Base-by-base conservation (phyloP, 2,888 invertebrate species). In the Linnaemya vulpina region DNA sequence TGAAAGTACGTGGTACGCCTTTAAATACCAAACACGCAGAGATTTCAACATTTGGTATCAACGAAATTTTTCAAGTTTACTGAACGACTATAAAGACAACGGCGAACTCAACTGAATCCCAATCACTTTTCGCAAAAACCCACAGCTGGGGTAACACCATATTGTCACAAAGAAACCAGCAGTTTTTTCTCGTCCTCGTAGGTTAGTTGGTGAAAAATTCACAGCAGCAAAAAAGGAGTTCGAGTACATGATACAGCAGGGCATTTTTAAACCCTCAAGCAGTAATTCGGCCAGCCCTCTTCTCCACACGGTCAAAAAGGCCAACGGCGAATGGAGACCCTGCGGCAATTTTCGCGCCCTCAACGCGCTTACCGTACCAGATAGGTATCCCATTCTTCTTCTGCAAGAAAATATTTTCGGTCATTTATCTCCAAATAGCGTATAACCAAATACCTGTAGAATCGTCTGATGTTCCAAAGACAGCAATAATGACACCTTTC, bases 231-330 rank as follows among this genome's bases (percentile, higher is more conserved):
- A n/a, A n/a, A n/a, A n/a, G n/a, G n/a, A n/a, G n/a, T n/a, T n/a
- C n/a, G n/a, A n/a, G n/a, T n/a, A n/a, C 22, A 46, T 51, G 60
- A 9, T 73, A 1, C 35, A 73, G 1, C 58, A 73, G 38, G 73
- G 46, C 8, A 62, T 73, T 35, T 73, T 49, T 10, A 25, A 1
- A n/a, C 30, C 60, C 1, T 73, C 60, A 3, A 71, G 58, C n/a
- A 71, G 71, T 22, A 58, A 43, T 43, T 43, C 58, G 55, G 43
- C 46, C 4, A 71, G 70, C n/a, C 73, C 73, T n/a, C n/a, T n/a
- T 0, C 43, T 71, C 15, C 60, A 71, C 8, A 35, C 8, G 35
- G 35, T 35, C 4, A 35, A 35, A 8, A 35, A 35, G 35, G 35
- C 35, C 8, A 13, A 40, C 60, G 73, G 73, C 13, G 62, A 73